phyloP scores from a whole-genome alignment of 1,140 invertebrate species.

The Coenobita brevimanus region DNA sequence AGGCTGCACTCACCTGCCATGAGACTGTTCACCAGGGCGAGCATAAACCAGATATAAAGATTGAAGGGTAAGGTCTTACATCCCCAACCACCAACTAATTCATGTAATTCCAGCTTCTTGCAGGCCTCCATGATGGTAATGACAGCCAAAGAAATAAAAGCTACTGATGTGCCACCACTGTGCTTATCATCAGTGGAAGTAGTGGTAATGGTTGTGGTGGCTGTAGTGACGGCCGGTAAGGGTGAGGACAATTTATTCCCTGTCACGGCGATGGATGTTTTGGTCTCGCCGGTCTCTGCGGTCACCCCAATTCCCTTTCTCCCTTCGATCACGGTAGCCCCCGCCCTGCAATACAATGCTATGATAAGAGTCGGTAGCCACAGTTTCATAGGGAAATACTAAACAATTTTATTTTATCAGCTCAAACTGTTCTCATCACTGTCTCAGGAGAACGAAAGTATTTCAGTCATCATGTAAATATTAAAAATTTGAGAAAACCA shows the following conservation, averaged over 20 bases:
- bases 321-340: conserved; percentile 68
- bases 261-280: conserved; percentile 40
- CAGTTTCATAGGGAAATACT: background rate
- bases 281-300: conserved; percentile 53
- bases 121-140: no score
- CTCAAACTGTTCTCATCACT: background rate
- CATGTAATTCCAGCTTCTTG: no score
- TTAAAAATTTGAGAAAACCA: background rate
- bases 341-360: conserved; percentile 45
- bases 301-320: conserved; percentile 53
- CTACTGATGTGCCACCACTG: no score
- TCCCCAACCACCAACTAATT: no score
- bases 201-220: no score
- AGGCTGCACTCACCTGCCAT: no score
- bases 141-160: no score
- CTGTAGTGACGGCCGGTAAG: no score
- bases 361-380: background rate
- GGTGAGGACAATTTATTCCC: conserved; percentile 16
- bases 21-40: no score
- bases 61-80: no score
- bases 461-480: conserved; percentile 8
- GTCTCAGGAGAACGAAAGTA: conserved; percentile 31
- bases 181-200: no score
- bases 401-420: background rate
- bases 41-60: no score